phyloP scores from a whole-genome alignment of 2,113 vertebrate species.

The Oreochromis spilurus region DNA sequence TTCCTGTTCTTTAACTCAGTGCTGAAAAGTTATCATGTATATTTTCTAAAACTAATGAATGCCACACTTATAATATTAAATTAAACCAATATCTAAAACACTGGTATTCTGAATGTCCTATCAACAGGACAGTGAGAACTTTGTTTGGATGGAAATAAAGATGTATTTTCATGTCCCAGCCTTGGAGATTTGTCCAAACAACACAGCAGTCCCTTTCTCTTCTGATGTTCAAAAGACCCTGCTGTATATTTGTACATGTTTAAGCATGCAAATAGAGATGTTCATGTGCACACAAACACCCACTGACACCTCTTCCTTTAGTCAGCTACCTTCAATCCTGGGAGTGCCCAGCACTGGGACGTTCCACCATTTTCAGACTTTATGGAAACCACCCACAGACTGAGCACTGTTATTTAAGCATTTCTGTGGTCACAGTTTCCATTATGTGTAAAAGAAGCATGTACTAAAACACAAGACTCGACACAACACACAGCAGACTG shows the following conservation, averaged over 20 bases:
- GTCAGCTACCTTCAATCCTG: constrained; percentile 55
- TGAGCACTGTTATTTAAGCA: constrained; percentile 57
- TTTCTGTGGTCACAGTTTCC: constrained; percentile 53
- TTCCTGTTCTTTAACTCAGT: neutral
- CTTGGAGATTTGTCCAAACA: constrained; percentile 43
- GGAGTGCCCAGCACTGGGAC: constrained; percentile 43
- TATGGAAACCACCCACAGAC: constrained; percentile 65
- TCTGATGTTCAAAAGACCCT: constrained; percentile 7
- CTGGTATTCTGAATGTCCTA: constrained; percentile 26
- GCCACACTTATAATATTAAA: constrained; percentile 45
- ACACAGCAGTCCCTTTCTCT: constrained; percentile 48
- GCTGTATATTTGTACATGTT: constrained; percentile 7
- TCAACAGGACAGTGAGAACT: constrained; percentile 37
- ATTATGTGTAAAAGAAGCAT: constrained; percentile 53
- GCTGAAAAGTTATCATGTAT: neutral
- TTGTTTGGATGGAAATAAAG: constrained; percentile 35
- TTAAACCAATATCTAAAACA: constrained; percentile 42
- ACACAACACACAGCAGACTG: constrained; percentile 6
- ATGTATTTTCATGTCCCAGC: constrained; percentile 29
- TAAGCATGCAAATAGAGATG: neutral
- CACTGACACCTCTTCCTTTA: constrained; percentile 35
- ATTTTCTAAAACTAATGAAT: constrained; percentile 10
- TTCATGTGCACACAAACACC: neutral
- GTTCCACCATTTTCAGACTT: constrained; percentile 46
- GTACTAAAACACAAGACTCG: constrained; percentile 15